Conservation (phyloP, 2,888 invertebrate species). For the Thereva unica region DNA sequence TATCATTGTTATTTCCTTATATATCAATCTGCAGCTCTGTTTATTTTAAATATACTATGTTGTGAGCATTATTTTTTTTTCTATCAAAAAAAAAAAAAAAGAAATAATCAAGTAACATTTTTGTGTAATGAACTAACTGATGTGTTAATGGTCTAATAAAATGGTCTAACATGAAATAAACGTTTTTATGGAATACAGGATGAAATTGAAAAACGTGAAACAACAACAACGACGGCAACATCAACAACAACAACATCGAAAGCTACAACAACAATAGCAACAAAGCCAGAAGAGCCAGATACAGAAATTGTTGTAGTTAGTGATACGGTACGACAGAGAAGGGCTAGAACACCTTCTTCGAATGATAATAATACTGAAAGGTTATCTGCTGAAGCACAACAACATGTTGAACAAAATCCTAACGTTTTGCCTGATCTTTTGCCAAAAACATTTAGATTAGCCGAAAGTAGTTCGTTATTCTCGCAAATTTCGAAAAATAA, state of each 20-base stretch:
- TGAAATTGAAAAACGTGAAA: constrained; percentile 24
- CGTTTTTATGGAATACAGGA: constrained; percentile 37
- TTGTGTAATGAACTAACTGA: too few relatives aligned
- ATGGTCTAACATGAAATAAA: constrained; percentile 9
- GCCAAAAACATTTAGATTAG: constrained; percentile 67
- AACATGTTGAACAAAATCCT: constrained; percentile 47
- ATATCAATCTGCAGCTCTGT: constrained; percentile 14
- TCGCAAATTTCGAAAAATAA: constrained; percentile 67
- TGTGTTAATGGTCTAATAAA: background rate
- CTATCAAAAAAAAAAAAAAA: too few relatives aligned
- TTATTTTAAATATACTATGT: constrained; percentile 4
- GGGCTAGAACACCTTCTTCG: constrained; percentile 56
- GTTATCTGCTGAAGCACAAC: constrained; percentile 37
- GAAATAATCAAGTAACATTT: too few relatives aligned
- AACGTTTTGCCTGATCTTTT: constrained; percentile 58
- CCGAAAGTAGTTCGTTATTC: constrained; percentile 70
- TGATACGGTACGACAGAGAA: constrained; percentile 66
- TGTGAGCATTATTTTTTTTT: background rate
- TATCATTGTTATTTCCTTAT: constrained; percentile 20
- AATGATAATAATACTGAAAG: constrained; percentile 50
- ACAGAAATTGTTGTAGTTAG: constrained; percentile 65
- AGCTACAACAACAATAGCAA: background rate
- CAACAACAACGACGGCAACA: background rate
- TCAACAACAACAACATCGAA: background rate
- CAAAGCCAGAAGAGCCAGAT: constrained; percentile 49